Evolutionary conservation across 2,113 vertebrate genomes (phyloP).

Genomic region (Sceloporus tristichus): DNA sequence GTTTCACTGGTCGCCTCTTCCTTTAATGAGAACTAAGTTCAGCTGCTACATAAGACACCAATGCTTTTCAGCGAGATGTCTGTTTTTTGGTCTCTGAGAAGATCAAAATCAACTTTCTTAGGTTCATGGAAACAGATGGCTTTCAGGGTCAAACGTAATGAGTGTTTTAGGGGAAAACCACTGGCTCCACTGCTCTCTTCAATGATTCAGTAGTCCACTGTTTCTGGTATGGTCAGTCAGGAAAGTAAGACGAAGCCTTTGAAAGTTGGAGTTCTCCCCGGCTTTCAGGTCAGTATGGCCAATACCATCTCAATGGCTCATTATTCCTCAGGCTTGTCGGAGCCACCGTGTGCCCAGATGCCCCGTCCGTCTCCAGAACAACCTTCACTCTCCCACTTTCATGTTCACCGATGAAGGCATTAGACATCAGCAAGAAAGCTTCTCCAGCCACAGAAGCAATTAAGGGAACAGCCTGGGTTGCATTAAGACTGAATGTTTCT

Average conservation of each 20-base stretch:
- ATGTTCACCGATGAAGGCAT: not conserved
- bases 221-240: not conserved
- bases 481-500: not conserved
- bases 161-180: not conserved
- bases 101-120: not conserved
- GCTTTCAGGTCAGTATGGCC: not conserved
- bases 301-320: not conserved
- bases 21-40: not conserved
- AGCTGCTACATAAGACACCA: not conserved
- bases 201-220: not conserved
- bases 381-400: not conserved
- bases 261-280: not conserved
- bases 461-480: not conserved
- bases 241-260: not conserved
- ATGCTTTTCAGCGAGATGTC: not conserved
- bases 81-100: not conserved
- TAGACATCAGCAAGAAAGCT: not conserved
- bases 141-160: not conserved
- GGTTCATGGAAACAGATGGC: not conserved
- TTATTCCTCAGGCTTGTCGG: not conserved
- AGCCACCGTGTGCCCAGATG: not conserved
- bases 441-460: constrained; percentile 14
- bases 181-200: not conserved
- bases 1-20: no score
- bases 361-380: not conserved